These are phyloP conservation scores for Hedya salicella DNA, from an alignment of 2,888 invertebrate species.

Conservation along the genomic window DNA sequence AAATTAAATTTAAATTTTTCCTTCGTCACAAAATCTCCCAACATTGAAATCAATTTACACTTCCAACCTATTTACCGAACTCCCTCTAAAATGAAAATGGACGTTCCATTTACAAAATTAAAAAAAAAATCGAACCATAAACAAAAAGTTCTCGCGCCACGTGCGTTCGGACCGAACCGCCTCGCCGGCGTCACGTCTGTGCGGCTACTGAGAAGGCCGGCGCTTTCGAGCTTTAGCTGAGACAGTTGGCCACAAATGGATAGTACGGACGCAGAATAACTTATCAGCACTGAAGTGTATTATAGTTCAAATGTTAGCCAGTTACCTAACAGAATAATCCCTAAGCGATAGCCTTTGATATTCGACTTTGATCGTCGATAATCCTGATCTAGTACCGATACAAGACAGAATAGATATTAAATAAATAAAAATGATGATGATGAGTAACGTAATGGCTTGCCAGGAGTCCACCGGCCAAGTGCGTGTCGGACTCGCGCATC, in stretches of 20 bases:
- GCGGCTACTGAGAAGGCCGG: slow-evolving; percentile 28
- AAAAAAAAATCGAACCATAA: slow-evolving; percentile 35
- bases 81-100: slow-evolving; percentile 8
- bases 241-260: background rate
- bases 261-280: background rate
- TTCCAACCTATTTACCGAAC: background rate
- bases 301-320: no score
- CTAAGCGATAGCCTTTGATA: no score
- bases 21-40: background rate
- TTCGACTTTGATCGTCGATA: no score
- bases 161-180: slow-evolving; percentile 22
- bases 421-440: no score
- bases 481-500: no score
- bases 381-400: no score
- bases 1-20: no score
- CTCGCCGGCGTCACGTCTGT: slow-evolving; percentile 29
- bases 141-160: slow-evolving; percentile 17
- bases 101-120: slow-evolving; percentile 8
- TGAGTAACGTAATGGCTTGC: no score
- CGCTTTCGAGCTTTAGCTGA: slow-evolving; percentile 32
- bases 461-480: no score
- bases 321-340: no score
- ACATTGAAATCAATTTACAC: background rate
- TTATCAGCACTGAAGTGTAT: no score
- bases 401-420: no score